A percentile compares a stretch with the other conserved stretches of the same genome.
These are phyloP conservation scores for Neomonachus schauinslandi DNA, from an alignment of 2,113 vertebrate species.

Conservation along the genomic window DNA sequence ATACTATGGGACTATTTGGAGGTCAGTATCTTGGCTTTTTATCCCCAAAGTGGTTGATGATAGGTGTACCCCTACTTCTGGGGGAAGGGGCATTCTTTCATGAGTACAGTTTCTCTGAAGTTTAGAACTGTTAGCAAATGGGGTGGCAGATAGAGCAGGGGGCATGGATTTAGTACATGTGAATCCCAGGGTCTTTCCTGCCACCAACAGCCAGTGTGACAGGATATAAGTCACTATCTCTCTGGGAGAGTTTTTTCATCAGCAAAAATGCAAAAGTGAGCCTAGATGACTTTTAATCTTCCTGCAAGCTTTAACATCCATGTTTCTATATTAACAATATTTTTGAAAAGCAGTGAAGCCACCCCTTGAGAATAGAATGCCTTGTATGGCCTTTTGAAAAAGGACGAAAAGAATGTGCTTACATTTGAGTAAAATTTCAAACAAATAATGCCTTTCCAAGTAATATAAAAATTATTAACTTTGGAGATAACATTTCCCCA, in stretches of 20 bases:
- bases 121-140: not conserved
- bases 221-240: not conserved
- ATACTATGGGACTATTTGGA: not conserved
- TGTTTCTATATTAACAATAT: not conserved
- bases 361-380: not conserved
- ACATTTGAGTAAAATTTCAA: not conserved
- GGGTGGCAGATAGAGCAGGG: not conserved
- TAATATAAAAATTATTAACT: not conserved
- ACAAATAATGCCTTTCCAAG: not conserved
- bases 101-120: not conserved
- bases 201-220: not conserved
- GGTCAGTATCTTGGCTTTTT: not conserved
- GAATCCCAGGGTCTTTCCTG: not conserved
- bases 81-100: not conserved
- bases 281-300: not conserved
- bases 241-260: not conserved
- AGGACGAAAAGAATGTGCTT: not conserved
- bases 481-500: not conserved
- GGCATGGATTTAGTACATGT: not conserved
- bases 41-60: not conserved
- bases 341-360: not conserved
- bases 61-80: not conserved
- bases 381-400: not conserved
- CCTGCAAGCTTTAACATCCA: not conserved
- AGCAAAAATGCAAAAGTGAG: slow-evolving; percentile 7